These are phyloP conservation scores for Corydoras maculifer DNA, from an alignment of 2,113 vertebrate genomes.

Conservation along the genomic window DNA sequence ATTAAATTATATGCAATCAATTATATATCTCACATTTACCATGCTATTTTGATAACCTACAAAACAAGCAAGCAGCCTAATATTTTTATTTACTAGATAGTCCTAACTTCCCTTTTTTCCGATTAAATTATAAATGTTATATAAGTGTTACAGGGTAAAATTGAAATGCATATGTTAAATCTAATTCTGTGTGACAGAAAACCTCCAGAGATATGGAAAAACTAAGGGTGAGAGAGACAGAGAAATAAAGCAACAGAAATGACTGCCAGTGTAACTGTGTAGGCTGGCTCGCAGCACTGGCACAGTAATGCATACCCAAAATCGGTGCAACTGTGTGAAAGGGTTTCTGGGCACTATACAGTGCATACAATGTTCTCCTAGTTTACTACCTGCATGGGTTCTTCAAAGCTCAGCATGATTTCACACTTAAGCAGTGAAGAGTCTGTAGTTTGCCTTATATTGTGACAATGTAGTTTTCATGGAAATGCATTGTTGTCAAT, in stretches of 20 bases:
- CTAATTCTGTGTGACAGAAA: constrained; percentile 34
- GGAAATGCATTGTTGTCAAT: neutral
- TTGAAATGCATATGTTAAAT: constrained; percentile 20
- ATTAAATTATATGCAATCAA: too few relatives aligned
- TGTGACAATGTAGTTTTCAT: neutral
- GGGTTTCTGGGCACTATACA: constrained; percentile 31
- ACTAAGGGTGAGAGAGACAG: constrained; percentile 5
- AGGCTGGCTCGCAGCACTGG: constrained; percentile 30
- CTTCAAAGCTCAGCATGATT: constrained; percentile 19
- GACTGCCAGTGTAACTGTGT: constrained; percentile 32
- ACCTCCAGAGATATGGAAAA: constrained; percentile 24
- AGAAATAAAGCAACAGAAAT: constrained; percentile 4
- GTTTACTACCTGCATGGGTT: neutral
- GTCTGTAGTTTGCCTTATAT: constrained; percentile 12
- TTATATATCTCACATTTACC: too few relatives aligned
- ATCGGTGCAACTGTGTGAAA: constrained; percentile 38
- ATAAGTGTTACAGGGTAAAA: constrained; percentile 4
- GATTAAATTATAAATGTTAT: neutral
- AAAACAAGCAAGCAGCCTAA: neutral
- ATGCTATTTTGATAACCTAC: too few relatives aligned
- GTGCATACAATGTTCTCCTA: constrained; percentile 14
- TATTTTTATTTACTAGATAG: constrained; percentile 11
- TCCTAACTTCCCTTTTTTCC: neutral
- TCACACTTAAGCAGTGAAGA: constrained; percentile 19
- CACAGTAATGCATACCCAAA: constrained; percentile 19